Evolutionary conservation across 2,888 invertebrate species (phyloP), one percentile per base, ranked within the genome.

Genomic region (Agapostemon virescens): DNA sequence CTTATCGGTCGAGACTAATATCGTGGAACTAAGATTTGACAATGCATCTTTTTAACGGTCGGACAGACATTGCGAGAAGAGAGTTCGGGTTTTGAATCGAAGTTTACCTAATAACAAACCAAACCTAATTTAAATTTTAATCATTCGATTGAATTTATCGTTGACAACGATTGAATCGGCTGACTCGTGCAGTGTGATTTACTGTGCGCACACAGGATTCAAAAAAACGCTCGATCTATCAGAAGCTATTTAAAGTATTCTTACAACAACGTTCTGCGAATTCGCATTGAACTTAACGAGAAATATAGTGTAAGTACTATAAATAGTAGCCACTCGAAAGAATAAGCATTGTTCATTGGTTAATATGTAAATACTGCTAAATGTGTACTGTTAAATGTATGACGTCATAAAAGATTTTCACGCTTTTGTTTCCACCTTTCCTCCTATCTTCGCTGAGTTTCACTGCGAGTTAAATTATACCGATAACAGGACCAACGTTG

Each of bases 361-460:
- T 0, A 23, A 26, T 1, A 55, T 55, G 49, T n/a, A n/a, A 49
- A 49, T 49, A 49, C 45, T 26, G 55, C 26, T 55, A 55, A 55
- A 55, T 55, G 23, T 55, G 26, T 55, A 5, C 26, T 26, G 4
- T n/a, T n/a, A n/a, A n/a, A n/a, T n/a, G n/a, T n/a, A 26, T 55
- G 55, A 55, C 55, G 55, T 55, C 55, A 55, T 7, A 26, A 55
- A 23, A 26, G 23, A 55, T 55, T 55, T 55, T 55, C 55, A 55
- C 55, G 23, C 13, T 55, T 55, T 26, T 13, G 26, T 55, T 55
- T 26, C 23, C 1, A 4, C 26, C 5, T 1, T 55, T 55, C 26
- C n/a, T 40, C 40, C 13, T 11, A 9, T 0, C 40, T 9, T 30
- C 58, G 30, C 20, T 58, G 20, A 17, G 30, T 58, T 9, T 20